Evolutionary conservation across 2,888 invertebrate genomes (phyloP).

Genomic region (Dolomedes plantarius): DNA sequence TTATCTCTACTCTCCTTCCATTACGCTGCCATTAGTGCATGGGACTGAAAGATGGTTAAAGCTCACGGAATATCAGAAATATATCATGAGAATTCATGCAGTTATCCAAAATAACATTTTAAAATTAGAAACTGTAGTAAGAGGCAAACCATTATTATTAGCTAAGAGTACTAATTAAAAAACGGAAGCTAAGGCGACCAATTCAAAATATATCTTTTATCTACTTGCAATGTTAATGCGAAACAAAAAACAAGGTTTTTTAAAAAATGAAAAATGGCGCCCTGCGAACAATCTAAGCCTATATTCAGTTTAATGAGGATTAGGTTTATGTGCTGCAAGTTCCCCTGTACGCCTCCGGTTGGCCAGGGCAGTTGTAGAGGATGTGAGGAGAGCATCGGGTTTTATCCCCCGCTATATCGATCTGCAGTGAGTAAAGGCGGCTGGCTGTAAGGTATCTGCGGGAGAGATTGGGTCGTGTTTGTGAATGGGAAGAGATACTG

Average conservation of each 20-base stretch:
- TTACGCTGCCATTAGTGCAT: too few relatives aligned
- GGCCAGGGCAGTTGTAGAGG: constrained; percentile 14
- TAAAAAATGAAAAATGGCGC: not conserved
- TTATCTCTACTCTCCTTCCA: too few relatives aligned
- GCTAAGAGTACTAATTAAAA: too few relatives aligned
- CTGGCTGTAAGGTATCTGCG: not conserved
- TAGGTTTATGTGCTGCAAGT: constrained; percentile 16
- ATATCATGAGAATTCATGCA: too few relatives aligned
- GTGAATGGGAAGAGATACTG: not conserved
- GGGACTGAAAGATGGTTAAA: too few relatives aligned
- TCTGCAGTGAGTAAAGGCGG: not conserved
- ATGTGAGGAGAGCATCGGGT: not conserved
- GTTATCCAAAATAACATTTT: too few relatives aligned
- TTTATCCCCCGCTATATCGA: constrained; percentile 10
- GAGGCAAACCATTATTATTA: too few relatives aligned
- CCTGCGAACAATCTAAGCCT: not conserved
- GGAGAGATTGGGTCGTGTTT: not conserved
- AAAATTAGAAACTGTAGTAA: too few relatives aligned
- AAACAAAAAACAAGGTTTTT: not conserved
- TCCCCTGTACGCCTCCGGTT: not conserved
- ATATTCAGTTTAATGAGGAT: constrained; percentile 14
- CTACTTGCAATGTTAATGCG: too few relatives aligned
- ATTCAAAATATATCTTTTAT: too few relatives aligned
- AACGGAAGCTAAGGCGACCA: too few relatives aligned
- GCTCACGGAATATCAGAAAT: too few relatives aligned